Percentiles rank a stretch among this genome's conserved stretches.
Conservation (phyloP, 2,113 vertebrate genomes). For the Speoplatyrhinus poulsoni region DNA sequence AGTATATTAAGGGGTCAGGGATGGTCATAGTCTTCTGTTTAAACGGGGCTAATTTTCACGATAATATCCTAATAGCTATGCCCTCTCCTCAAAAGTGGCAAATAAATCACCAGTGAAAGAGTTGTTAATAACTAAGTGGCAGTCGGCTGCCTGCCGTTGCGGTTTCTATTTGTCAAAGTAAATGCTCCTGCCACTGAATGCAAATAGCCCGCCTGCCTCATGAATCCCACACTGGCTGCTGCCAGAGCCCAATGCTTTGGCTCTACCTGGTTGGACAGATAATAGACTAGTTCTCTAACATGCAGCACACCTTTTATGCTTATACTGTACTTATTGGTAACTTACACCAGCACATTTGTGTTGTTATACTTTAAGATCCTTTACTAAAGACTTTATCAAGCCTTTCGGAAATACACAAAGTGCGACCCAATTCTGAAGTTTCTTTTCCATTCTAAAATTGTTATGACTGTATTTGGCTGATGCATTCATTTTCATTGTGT, state of each 20-base stretch:
- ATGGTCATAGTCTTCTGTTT: constrained; percentile 89
- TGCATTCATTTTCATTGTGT: too few relatives aligned
- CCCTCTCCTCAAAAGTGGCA: constrained; percentile 85
- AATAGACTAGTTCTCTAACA: constrained; percentile 2
- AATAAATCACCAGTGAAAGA: constrained; percentile 97
- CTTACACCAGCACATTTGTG: too few relatives aligned
- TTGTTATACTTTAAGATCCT: too few relatives aligned
- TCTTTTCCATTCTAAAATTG: too few relatives aligned
- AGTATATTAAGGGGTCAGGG: constrained; percentile 99
- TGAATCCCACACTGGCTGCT: constrained; percentile 41
- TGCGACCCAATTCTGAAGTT: too few relatives aligned
- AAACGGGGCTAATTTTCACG: constrained; percentile 96
- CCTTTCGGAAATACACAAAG: neutral
- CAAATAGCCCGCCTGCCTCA: constrained; percentile 75
- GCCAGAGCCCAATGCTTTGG: constrained; percentile 42
- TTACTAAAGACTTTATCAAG: neutral
- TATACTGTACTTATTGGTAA: neutral
- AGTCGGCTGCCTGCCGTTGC: constrained; percentile 88
- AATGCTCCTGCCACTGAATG: constrained; percentile 88
- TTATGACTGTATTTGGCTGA: too few relatives aligned
- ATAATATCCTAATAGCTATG: constrained; percentile 94
- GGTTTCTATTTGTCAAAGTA: constrained; percentile 96
- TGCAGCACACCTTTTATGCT: neutral
- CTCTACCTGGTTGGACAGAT: constrained; percentile 47
- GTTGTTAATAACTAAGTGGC: constrained; percentile 98